Base-by-base conservation (phyloP, 23 tunicate genomes). In the Botrylloides violaceus region DNA sequence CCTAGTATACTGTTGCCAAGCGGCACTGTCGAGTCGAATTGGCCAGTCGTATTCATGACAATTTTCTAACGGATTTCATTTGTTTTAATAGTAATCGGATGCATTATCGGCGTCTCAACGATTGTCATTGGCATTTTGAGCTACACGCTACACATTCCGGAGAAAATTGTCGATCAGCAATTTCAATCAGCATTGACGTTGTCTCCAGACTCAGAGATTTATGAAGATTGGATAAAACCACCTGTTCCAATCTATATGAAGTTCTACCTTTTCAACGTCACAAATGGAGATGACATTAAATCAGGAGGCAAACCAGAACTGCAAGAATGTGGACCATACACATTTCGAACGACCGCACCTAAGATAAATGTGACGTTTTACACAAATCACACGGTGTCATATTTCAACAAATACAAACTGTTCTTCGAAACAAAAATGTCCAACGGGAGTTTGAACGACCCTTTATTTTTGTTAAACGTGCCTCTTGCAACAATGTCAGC, bases 241-340 rank as follows among this genome's bases (percentile, higher is more conserved):
- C 77, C 81, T 31, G 87, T 85, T 4, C 97, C 97, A 6, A 83
- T 90, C 7, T 90, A 78, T 38, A 90, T 90, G 97, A 80, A 90
- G 73, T 90, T 80, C 61, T 90, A 82, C 78, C 22, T 90, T 4
- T 90, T 81, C 38, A 79, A 90, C 60, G 85, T 90, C 29, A 83
- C 81, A 15, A 90, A 90, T 50, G 73, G 84, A 3, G 75, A 74
- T 3, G 64, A 83, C 3, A 66, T 83, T 26, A 33, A 43, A 4
- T 43, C 73, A 3, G 97, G 97, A 1, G 85, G 49, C 28, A 90
- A 90, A 50, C 97, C 97, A 20, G 59, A 3, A 4, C 72, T 90
- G 22, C 28, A 72, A 60, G 81, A 90, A 66, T 29, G 73, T 5
- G 97, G 97, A 2, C 97, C 97, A 2, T 80, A 84, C 58, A 79